Evolutionary conservation across 2,797 vertebrate genomes (phyloP).

Genomic region (Spinus pinus): DNA sequence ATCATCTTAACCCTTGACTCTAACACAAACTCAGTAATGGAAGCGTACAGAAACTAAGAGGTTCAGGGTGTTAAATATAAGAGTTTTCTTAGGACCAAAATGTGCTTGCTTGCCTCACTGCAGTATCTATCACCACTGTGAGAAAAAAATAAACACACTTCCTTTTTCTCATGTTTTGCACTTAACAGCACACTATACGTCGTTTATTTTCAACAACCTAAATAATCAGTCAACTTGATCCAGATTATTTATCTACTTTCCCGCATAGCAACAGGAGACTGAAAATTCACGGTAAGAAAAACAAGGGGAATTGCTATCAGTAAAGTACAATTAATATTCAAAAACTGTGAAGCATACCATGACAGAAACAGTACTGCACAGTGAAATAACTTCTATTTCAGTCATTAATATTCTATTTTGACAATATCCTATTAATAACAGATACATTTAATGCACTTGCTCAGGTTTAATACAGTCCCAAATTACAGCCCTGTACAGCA

Average conservation of each 20-base stretch:
- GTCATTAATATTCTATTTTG: background rate
- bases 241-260: background rate
- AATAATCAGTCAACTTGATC: background rate
- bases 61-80: accelerated
- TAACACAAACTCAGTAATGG: background rate
- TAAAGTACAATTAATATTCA: background rate
- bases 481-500: background rate
- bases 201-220: background rate
- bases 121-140: background rate
- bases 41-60: background rate
- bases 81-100: background rate
- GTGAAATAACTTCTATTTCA: background rate
- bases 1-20: background rate
- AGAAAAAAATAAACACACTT: background rate
- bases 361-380: background rate
- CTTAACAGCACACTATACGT: background rate
- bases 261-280: background rate
- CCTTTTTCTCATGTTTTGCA: background rate
- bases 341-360: background rate
- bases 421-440: background rate
- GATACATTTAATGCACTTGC: background rate
- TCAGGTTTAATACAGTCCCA: background rate
- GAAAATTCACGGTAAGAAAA: background rate
- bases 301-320: background rate
- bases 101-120: background rate